Evolutionary conservation across 2,888 invertebrate species (phyloP).

Genomic region (Mystacides longicornis): DNA sequence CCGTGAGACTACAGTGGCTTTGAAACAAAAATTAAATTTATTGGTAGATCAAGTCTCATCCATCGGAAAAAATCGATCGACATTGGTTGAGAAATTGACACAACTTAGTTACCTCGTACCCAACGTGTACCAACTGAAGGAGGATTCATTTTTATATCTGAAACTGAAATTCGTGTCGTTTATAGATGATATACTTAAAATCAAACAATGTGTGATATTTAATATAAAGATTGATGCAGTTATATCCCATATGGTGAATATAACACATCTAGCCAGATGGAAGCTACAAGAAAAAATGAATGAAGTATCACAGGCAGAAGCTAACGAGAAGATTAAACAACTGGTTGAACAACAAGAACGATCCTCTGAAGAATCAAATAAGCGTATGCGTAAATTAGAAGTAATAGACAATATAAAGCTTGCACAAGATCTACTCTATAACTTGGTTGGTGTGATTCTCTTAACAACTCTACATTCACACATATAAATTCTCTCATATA

Average conservation of each 20-base stretch:
- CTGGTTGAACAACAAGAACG: not conserved
- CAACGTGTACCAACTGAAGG: not conserved
- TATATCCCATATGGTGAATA: not conserved
- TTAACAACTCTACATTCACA: too few relatives aligned
- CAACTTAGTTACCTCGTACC: not conserved
- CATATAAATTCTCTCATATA: too few relatives aligned
- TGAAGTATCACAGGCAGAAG: not conserved
- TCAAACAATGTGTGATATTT: not conserved
- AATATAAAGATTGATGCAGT: not conserved
- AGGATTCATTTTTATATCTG: not conserved
- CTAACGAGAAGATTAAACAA: not conserved
- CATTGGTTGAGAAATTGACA: not conserved
- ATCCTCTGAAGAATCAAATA: not conserved
- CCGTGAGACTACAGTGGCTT: not conserved
- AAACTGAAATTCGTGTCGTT: not conserved
- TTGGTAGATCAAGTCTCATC: not conserved
- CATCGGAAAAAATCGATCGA: not conserved
- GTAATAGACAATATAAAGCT: too few relatives aligned
- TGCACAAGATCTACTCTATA: too few relatives aligned
- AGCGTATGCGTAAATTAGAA: too few relatives aligned
- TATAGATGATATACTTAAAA: not conserved
- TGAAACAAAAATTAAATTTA: not conserved
- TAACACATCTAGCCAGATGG: not conserved
- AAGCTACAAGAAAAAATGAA: not conserved
- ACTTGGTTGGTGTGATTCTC: too few relatives aligned